Conservation (phyloP, 92 coral and sea anemone genomes). For the Phymanthus crucifer region DNA sequence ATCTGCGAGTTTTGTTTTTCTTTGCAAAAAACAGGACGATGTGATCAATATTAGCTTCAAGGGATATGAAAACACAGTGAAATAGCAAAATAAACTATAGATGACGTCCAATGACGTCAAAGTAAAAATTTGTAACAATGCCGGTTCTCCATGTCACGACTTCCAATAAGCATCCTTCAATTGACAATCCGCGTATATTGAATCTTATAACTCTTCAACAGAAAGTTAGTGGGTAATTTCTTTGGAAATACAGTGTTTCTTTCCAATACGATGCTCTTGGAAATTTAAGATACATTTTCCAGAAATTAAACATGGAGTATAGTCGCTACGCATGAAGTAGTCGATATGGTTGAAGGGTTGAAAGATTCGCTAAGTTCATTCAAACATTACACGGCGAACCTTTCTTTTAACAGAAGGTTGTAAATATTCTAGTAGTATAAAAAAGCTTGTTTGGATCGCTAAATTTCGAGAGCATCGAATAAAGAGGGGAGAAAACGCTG, state of each 20-base stretch:
- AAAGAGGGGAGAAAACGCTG: background rate
- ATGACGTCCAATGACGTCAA: conserved; percentile 1
- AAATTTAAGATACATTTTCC: background rate
- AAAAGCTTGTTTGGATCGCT: background rate
- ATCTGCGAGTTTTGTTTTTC: no score
- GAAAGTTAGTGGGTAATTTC: no score
- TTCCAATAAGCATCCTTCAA: background rate
- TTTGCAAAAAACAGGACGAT: no score
- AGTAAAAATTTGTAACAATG: background rate
- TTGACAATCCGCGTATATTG: background rate
- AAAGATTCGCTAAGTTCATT: background rate
- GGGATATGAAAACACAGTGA: no score
- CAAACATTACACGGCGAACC: background rate
- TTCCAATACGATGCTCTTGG: background rate
- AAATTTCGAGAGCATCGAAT: background rate
- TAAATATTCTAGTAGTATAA: background rate
- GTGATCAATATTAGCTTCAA: no score
- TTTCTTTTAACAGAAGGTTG: background rate
- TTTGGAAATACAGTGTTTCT: background rate
- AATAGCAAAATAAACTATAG: no score
- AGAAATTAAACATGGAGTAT: background rate
- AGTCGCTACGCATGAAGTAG: background rate
- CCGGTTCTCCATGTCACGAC: background rate
- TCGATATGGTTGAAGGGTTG: background rate
- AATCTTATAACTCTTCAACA: no score